Conservation (phyloP, 2,888 invertebrate species). For the Parascotia fuliginaria region DNA sequence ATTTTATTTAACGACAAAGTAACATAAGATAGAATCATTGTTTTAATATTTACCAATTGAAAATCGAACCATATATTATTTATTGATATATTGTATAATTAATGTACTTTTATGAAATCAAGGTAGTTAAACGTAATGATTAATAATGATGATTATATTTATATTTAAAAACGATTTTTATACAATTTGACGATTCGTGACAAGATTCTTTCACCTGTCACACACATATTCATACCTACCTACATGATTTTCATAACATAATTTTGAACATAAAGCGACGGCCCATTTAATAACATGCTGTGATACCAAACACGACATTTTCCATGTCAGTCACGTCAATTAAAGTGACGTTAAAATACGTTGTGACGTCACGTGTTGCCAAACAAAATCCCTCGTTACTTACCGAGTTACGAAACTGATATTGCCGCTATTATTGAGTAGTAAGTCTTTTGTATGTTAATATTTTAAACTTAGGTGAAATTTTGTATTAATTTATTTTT, state of each 20-base stretch:
- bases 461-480: background rate
- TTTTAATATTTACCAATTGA: too few species aligned
- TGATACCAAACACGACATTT: slow-evolving; percentile 35
- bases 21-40: too few species aligned
- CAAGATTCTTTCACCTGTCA: background rate
- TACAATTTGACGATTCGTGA: too few species aligned
- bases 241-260: slow-evolving; percentile 11
- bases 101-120: too few species aligned
- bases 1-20: too few species aligned
- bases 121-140: background rate
- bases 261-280: slow-evolving; percentile 26
- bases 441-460: background rate
- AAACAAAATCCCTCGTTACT: slow-evolving; percentile 34
- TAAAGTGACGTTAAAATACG: slow-evolving; percentile 48
- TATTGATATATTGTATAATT: too few species aligned
- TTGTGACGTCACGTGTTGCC: slow-evolving; percentile 33
- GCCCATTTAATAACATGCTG: slow-evolving; percentile 31
- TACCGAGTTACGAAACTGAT: slow-evolving; percentile 18
- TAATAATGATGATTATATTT: too few species aligned
- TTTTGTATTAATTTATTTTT: background rate
- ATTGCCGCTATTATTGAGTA: slow-evolving; percentile 7
- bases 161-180: too few species aligned
- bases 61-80: too few species aligned
- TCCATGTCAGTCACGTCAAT: slow-evolving; percentile 50
- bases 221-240: too few species aligned